These are phyloP conservation scores for Diplosoma virens DNA, from an alignment of 23 tunicate genomes.

Conservation along the genomic window DNA sequence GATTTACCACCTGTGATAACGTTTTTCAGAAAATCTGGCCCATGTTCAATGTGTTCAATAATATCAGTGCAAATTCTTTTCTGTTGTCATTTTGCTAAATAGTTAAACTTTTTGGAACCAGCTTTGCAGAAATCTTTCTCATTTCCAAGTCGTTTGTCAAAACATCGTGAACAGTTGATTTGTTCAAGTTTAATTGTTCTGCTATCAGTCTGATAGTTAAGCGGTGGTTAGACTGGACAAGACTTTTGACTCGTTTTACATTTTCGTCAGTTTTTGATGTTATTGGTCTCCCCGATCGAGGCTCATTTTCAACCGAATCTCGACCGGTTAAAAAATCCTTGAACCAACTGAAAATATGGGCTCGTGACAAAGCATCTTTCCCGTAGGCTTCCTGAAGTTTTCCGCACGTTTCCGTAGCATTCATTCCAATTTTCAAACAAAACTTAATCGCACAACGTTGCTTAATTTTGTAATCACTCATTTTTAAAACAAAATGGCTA, in stretches of 20 bases:
- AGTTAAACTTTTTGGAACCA: not conserved
- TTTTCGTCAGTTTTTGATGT: not conserved
- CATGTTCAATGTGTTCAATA: too few relatives aligned
- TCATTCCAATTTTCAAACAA: not conserved
- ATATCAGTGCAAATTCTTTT: conserved; percentile 1
- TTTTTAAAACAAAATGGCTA: too few relatives aligned
- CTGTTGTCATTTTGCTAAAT: not conserved
- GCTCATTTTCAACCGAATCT: not conserved
- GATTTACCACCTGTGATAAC: too few relatives aligned
- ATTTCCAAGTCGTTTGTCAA: conserved; percentile 4
- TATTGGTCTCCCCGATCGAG: not conserved
- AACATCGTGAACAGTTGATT: conserved; percentile 8
- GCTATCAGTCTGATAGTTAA: conserved; percentile 4
- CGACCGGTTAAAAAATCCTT: not conserved
- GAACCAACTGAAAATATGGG: not conserved
- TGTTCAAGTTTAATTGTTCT: not conserved
- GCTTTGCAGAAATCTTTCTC: conserved; percentile 9
- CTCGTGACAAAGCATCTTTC: not conserved
- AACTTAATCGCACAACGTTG: not conserved
- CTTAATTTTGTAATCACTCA: not conserved
- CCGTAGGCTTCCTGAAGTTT: not conserved
- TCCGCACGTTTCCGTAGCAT: not conserved
- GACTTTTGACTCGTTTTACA: not conserved
- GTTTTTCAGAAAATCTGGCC: too few relatives aligned
- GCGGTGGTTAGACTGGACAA: not conserved